Percentiles rank a stretch among this genome's conserved stretches.
These are phyloP conservation scores for Lacerta agilis DNA, from an alignment of 2,797 vertebrate genomes.

Conservation along the genomic window DNA sequence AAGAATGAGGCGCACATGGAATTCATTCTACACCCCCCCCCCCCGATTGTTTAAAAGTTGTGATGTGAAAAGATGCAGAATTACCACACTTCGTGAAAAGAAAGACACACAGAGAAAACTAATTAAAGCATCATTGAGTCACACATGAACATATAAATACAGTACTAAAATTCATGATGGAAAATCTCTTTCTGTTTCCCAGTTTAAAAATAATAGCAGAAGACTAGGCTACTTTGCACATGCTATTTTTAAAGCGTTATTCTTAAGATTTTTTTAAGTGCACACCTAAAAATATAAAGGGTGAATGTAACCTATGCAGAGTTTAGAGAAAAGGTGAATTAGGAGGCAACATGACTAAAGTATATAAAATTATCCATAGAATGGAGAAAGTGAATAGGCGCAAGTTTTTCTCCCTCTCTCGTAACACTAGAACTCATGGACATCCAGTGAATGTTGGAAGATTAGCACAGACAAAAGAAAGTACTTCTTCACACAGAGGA, in stretches of 20 bases:
- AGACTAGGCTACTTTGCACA: background rate
- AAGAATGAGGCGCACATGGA: constrained; percentile 11
- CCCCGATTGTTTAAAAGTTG: background rate
- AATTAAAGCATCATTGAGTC: background rate
- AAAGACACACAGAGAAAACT: background rate
- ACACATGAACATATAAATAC: too few relatives aligned
- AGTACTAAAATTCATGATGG: background rate
- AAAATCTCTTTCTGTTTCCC: background rate
- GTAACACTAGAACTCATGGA: too few relatives aligned
- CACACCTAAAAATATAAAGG: background rate
- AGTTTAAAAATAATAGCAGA: background rate
- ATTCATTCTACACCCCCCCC: background rate
- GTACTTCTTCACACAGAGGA: too few relatives aligned
- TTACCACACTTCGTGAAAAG: constrained; percentile 12
- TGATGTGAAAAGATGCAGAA: constrained; percentile 24
- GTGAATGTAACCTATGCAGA: background rate
- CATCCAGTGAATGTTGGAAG: too few relatives aligned
- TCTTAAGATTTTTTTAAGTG: background rate
- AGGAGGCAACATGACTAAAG: too few relatives aligned
- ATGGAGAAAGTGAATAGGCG: too few relatives aligned
- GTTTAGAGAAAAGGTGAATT: too few relatives aligned
- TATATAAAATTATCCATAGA: too few relatives aligned
- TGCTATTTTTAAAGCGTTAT: background rate
- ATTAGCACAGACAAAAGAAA: too few relatives aligned
- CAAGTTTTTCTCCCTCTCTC: too few relatives aligned